Conservation (phyloP, 2,888 invertebrate species). For the Amblyteles armatorius region DNA sequence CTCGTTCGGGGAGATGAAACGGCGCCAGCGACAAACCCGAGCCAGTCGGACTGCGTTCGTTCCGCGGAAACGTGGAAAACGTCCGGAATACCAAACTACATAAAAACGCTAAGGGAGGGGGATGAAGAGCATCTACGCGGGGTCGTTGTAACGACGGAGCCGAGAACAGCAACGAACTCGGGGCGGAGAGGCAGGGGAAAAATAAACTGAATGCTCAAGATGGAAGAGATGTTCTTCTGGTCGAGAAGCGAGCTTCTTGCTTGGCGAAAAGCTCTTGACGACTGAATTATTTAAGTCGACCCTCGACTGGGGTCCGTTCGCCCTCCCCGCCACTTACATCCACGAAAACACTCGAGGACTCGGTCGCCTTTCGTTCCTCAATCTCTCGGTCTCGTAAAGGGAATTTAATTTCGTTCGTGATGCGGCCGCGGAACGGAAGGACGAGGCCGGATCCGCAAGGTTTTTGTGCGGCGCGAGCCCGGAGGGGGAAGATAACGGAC, state of each 20-base stretch:
- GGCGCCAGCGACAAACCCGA: neutral
- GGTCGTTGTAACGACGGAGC: conserved; percentile 1
- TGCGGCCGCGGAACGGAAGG: conserved; percentile 51
- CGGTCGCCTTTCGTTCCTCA: conserved; percentile 35
- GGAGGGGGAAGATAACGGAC: conserved; percentile 15
- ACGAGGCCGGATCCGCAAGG: neutral
- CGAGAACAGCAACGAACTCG: conserved; percentile 16
- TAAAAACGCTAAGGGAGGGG: no score
- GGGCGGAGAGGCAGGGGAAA: conserved; percentile 8
- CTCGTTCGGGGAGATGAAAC: conserved; percentile 16
- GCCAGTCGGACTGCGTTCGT: conserved; percentile 26
- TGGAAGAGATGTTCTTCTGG: conserved; percentile 33
- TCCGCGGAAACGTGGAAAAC: conserved; percentile 64
- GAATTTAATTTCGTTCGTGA: conserved; percentile 72
- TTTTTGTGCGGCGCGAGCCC: neutral
- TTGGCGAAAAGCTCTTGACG: conserved; percentile 68
- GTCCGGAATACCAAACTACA: conserved; percentile 67
- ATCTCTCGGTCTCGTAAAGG: conserved; percentile 67
- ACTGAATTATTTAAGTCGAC: conserved; percentile 80
- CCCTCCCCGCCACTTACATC: conserved; percentile 59
- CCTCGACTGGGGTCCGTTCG: conserved; percentile 60
- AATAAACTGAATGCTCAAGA: conserved; percentile 10
- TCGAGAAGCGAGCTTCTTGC: conserved; percentile 34
- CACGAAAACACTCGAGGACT: conserved; percentile 68
- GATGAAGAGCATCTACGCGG: no score